Evolutionary conservation across 2,113 vertebrate genomes (phyloP), one percentile per base, ranked within the genome.

Genomic region (Dromiciops gliroides): DNA sequence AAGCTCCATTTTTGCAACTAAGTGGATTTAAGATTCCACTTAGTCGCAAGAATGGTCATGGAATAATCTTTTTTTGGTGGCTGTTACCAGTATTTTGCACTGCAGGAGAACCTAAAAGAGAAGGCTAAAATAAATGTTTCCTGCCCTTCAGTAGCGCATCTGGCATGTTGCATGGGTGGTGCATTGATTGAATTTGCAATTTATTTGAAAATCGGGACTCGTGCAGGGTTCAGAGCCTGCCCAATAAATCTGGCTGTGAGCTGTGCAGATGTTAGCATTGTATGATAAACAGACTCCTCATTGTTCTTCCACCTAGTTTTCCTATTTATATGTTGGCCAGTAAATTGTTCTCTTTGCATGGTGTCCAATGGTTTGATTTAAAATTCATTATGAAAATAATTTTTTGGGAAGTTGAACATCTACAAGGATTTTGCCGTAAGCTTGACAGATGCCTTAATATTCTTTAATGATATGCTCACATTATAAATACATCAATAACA

Each of bases 141-240:
- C 89, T 92, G 26, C n/a, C 23, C 8, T 95, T 44, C 51, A n/a
- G 50, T 93, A 83, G 67, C 16, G 19, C 67, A 83, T 83, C n/a
- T 83, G 49, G 37, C 19, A 1, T 0, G 8, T 37, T 93, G 96
- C 75, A 89, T 83, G 92, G 48, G 51, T 94, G 11, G 10, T 49
- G 89, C 95, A 96, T 94, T 95, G 92, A 96, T 93, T 94, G 8
- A 23, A 95, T 83, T 94, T 67, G 37, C 92, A 92, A 94, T 91
- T 96, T 91, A 50, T 97, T 96, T 95, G 93, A 95, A 95, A 93
- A 94, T 91, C 50, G 56, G 90, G 47, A 56, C 89, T 96, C 92
- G 16, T 95, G 52, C 7, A 22, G 56, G 92, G 19, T 26, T 96
- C 67, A 31, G 14, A 94, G 95, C 52, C 89, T 88, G 56, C 94